A percentile compares a stretch with the other conserved stretches of the same genome.
Conservation (phyloP, 1,140 invertebrate genomes). For the Drosophila sulfurigaster region DNA sequence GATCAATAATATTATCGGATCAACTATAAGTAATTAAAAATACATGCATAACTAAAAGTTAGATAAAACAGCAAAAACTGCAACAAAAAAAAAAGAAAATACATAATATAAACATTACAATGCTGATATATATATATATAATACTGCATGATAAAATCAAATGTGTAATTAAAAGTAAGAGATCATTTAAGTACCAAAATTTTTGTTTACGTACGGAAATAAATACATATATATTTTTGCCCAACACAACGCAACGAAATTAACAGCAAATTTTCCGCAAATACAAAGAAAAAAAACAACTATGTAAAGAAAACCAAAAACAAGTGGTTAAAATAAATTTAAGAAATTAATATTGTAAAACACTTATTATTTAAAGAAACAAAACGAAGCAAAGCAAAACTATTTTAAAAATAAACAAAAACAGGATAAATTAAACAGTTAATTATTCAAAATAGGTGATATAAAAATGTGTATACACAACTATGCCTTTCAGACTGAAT, state of each 20-base stretch:
- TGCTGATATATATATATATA: slow-evolving; percentile 44
- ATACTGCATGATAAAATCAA: slow-evolving; percentile 65
- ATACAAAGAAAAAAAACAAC: slow-evolving; percentile 20
- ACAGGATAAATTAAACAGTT: slow-evolving; percentile 64
- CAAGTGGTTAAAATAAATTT: slow-evolving; percentile 66
- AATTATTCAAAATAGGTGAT: slow-evolving; percentile 82
- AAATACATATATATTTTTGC: slow-evolving; percentile 74
- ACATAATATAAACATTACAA: slow-evolving; percentile 64
- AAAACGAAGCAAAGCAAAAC: slow-evolving; percentile 38
- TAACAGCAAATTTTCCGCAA: slow-evolving; percentile 75
- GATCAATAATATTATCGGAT: slow-evolving; percentile 52
- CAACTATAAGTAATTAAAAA: slow-evolving; percentile 49
- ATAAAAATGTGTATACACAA: slow-evolving; percentile 79
- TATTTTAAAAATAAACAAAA: slow-evolving; percentile 65
- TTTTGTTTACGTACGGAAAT: slow-evolving; percentile 71
- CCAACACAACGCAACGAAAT: slow-evolving; percentile 81
- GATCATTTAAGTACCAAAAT: slow-evolving; percentile 79
- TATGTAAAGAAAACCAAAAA: slow-evolving; percentile 44
- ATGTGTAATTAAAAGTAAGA: slow-evolving; percentile 73
- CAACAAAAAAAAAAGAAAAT: slow-evolving; percentile 7
- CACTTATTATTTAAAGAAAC: slow-evolving; percentile 59
- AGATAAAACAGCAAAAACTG: slow-evolving; percentile 39
- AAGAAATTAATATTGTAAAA: slow-evolving; percentile 65
- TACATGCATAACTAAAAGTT: slow-evolving; percentile 38
- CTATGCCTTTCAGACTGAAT: slow-evolving; percentile 83